phyloP scores from a whole-genome alignment of 2,797 vertebrate species.

The Acipenser oxyrinchus region DNA sequence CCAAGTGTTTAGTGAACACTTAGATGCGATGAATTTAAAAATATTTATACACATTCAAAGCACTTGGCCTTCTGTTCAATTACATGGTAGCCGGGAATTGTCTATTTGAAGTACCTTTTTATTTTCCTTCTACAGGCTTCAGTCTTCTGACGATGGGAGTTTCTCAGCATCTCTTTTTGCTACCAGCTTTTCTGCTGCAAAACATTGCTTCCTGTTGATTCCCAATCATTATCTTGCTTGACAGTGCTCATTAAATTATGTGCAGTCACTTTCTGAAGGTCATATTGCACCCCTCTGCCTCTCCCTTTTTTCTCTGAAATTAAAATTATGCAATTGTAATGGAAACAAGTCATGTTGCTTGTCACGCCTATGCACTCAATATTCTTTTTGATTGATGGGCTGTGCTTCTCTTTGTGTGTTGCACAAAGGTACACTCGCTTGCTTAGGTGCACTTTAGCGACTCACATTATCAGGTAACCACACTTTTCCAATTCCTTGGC shows the following conservation, averaged over 20 bases:
- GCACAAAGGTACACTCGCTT: background rate
- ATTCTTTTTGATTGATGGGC: background rate
- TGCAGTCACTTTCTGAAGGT: slow-evolving; percentile 15
- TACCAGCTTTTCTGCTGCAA: background rate
- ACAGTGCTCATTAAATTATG: background rate
- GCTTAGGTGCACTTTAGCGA: background rate
- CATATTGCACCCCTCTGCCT: background rate
- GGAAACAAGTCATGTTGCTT: slow-evolving; percentile 33
- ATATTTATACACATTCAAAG: background rate
- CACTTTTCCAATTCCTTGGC: too few relatives aligned
- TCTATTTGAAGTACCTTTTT: background rate
- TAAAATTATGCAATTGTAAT: slow-evolving; percentile 36
- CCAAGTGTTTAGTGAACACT: background rate
- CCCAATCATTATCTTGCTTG: slow-evolving; percentile 1
- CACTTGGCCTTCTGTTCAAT: background rate
- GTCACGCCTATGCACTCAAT: slow-evolving; percentile 26
- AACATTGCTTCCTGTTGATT: slow-evolving; percentile 1
- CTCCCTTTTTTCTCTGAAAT: slow-evolving; percentile 21
- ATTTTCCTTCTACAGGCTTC: background rate
- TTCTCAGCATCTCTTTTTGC: background rate
- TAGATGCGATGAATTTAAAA: background rate
- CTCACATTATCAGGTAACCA: too few relatives aligned
- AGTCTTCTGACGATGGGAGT: background rate
- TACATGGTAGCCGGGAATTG: background rate
- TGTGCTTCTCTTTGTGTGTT: background rate